phyloP scores from a whole-genome alignment of 2,888 invertebrate species.

The Busseola fusca region DNA sequence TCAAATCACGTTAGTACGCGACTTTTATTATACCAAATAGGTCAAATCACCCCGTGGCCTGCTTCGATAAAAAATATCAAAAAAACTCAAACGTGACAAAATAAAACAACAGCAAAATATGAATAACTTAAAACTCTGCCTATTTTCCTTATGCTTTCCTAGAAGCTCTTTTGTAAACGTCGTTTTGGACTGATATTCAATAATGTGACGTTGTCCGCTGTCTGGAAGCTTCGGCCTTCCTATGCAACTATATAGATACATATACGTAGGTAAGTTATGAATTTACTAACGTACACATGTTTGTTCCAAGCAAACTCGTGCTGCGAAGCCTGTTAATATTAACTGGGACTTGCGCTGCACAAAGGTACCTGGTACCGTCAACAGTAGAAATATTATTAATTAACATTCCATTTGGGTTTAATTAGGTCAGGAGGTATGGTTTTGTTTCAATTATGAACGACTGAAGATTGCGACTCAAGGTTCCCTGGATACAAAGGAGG shows the following conservation, averaged over 20 bases:
- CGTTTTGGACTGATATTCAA: constrained; percentile 73
- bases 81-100: constrained; percentile 6
- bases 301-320: constrained; percentile 68
- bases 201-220: constrained; percentile 63
- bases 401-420: constrained; percentile 26
- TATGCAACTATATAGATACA: constrained; percentile 32
- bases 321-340: constrained; percentile 66
- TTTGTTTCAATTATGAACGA: constrained; percentile 1
- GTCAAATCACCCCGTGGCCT: too few species aligned
- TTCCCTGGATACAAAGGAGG: too few species aligned
- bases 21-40: background rate
- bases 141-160: constrained; percentile 30
- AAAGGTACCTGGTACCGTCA: constrained; percentile 39
- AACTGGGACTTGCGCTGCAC: constrained; percentile 53
- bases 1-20: background rate
- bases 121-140: constrained; percentile 22
- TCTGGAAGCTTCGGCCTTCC: constrained; percentile 33
- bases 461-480: background rate
- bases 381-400: constrained; percentile 34
- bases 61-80: constrained; percentile 5
- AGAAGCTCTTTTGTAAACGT: constrained; percentile 49
- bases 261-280: constrained; percentile 37
- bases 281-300: constrained; percentile 66
- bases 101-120: constrained; percentile 23
- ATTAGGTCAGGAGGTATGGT: constrained; percentile 12